Evolutionary conservation across 2,888 invertebrate species (phyloP).

Genomic region (Mycogona germanica): DNA sequence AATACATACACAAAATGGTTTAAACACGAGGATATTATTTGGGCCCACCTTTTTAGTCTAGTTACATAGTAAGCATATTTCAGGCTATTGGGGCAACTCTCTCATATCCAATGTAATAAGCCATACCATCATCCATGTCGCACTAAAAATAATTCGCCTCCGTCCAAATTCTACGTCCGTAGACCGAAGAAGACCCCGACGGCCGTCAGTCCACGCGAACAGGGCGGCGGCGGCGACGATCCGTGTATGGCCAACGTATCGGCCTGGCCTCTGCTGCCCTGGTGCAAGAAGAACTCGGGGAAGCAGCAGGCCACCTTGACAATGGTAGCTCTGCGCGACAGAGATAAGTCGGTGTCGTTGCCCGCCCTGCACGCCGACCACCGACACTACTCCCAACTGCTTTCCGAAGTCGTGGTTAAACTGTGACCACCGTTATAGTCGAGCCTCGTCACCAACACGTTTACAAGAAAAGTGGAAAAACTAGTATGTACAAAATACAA

Average conservation of each 20-base stretch:
- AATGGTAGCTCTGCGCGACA: conserved; percentile 32
- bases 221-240: conserved; percentile 36
- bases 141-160: too few species aligned
- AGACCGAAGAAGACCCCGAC: conserved; percentile 25
- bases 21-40: background rate
- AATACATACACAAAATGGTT: background rate
- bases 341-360: conserved; percentile 35
- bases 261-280: conserved; percentile 35
- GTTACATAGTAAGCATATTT: too few species aligned
- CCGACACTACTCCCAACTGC: conserved; percentile 40
- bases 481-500: too few species aligned
- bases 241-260: conserved; percentile 37
- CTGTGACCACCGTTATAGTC: too few species aligned
- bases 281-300: conserved; percentile 22
- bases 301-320: conserved; percentile 28
- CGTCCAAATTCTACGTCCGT: too few species aligned
- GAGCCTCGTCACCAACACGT: too few species aligned
- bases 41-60: background rate
- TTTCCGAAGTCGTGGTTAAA: conserved; percentile 39
- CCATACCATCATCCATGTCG: too few species aligned
- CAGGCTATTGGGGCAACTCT: too few species aligned
- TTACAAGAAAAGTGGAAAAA: too few species aligned
- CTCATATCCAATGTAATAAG: too few species aligned
- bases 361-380: conserved; percentile 36
- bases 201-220: conserved; percentile 13